phyloP scores from a whole-genome alignment of 2,113 vertebrate genomes.

The Podarcis cretensis region DNA sequence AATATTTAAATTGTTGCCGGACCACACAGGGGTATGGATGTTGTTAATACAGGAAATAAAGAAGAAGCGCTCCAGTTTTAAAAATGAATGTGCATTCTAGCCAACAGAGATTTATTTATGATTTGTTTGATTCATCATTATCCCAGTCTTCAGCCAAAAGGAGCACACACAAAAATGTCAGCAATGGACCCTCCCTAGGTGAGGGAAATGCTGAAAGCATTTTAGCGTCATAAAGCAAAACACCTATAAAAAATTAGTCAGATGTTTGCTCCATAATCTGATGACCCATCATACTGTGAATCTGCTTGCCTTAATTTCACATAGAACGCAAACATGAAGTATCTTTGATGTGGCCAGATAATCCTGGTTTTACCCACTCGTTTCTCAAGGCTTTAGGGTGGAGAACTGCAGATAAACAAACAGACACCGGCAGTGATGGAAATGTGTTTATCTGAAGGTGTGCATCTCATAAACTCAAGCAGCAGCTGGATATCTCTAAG shows the following conservation, averaged over 20 bases:
- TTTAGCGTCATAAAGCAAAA: not conserved
- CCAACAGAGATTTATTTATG: not conserved
- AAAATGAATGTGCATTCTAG: not conserved
- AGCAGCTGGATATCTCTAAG: not conserved
- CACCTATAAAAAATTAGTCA: not conserved
- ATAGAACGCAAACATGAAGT: not conserved
- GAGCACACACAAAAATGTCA: too few species aligned
- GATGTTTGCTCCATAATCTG: rapidly evolving
- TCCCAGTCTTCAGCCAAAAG: too few species aligned
- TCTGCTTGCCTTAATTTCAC: not conserved
- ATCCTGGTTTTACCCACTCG: not conserved
- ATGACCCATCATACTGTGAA: not conserved
- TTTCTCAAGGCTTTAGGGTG: rapidly evolving
- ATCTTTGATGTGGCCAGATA: not conserved
- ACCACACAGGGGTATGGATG: not conserved
- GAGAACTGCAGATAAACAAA: not conserved
- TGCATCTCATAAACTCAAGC: rapidly evolving
- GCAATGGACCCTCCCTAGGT: not conserved
- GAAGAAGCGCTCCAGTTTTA: not conserved
- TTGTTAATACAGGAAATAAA: not conserved
- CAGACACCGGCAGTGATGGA: rapidly evolving
- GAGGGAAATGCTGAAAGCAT: not conserved
- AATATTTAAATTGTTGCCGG: not conserved
- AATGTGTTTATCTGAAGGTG: not conserved
- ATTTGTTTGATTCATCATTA: too few species aligned